phyloP scores from a whole-genome alignment of 1,140 invertebrate species.

The Odontomachus brunneus region DNA sequence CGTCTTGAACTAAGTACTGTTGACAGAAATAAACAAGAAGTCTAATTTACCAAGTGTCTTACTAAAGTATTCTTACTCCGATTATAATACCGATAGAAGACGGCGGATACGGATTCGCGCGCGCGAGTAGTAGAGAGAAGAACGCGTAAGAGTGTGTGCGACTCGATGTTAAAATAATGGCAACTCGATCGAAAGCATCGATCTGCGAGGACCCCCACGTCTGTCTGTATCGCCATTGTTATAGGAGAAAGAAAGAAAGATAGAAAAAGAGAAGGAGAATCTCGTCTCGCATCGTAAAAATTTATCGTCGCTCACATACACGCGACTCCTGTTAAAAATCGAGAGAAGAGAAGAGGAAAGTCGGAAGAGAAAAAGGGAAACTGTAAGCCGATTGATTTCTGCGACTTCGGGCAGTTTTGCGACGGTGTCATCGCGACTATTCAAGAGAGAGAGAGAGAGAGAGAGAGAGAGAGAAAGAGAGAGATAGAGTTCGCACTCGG shows the following conservation, averaged over 20 bases:
- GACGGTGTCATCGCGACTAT: background rate
- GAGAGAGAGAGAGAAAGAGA: no score
- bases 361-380: no score
- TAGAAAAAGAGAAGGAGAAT: background rate
- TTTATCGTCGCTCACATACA: constrained; percentile 9
- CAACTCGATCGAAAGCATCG: constrained; percentile 31
- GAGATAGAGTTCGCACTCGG: no score
- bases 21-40: constrained; percentile 60
- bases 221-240: constrained; percentile 42
- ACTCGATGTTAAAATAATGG: constrained; percentile 22
- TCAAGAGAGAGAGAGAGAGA: background rate
- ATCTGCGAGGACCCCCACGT: constrained; percentile 42
- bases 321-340: background rate
- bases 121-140: background rate
- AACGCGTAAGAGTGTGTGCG: constrained; percentile 4
- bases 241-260: constrained; percentile 11
- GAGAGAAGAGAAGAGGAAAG: constrained; percentile 1
- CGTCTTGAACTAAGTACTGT: constrained; percentile 43
- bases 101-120: constrained; percentile 36
- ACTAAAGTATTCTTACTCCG: constrained; percentile 50
- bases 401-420: constrained; percentile 20
- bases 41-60: constrained; percentile 62
- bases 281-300: constrained; percentile 25
- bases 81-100: constrained; percentile 44
- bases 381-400: constrained; percentile 19